A percentile compares a stretch with the other conserved stretches of the same genome.
phyloP scores from a whole-genome alignment of 2,113 vertebrate genomes.

The Prionailurus bengalensis region DNA sequence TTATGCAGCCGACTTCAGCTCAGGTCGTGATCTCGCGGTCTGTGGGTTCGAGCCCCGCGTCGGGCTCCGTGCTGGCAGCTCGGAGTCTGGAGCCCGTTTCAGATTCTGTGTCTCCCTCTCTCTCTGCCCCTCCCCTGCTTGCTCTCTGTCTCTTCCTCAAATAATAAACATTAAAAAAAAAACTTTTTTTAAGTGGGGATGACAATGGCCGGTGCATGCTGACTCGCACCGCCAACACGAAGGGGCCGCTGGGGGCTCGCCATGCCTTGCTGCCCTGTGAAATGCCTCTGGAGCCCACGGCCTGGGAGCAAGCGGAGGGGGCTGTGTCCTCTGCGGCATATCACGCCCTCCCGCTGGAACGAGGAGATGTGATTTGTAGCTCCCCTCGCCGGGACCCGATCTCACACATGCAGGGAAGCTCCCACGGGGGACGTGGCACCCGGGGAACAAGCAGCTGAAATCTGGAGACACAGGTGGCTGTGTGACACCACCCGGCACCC shows the following conservation, averaged over 20 bases:
- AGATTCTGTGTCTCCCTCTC: too few relatives aligned
- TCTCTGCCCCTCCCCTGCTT: too few relatives aligned
- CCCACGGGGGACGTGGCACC: rapidly evolving
- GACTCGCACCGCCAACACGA: rapidly evolving
- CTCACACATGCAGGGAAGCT: too few relatives aligned
- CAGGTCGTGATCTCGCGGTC: too few relatives aligned
- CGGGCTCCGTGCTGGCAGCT: too few relatives aligned
- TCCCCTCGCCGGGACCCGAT: background rate
- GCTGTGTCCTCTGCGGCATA: rapidly evolving
- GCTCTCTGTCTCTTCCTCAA: too few relatives aligned
- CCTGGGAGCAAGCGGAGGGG: background rate
- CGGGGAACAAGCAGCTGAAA: background rate
- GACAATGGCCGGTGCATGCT: too few relatives aligned
- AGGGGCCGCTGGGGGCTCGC: background rate
- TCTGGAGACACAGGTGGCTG: background rate
- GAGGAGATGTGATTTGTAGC: background rate
- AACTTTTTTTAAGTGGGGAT: too few relatives aligned
- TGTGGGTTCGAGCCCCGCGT: too few relatives aligned
- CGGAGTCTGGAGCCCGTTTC: too few relatives aligned
- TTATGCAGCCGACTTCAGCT: too few relatives aligned
- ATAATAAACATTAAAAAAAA: too few relatives aligned
- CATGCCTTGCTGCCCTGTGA: rapidly evolving
- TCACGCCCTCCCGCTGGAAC: background rate
- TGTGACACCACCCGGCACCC: background rate
- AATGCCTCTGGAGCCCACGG: rapidly evolving